Percentiles rank a stretch among this genome's conserved stretches.
These are phyloP conservation scores for Lepus europaeus DNA, from an alignment of 2,113 vertebrate genomes.

Conservation along the genomic window DNA sequence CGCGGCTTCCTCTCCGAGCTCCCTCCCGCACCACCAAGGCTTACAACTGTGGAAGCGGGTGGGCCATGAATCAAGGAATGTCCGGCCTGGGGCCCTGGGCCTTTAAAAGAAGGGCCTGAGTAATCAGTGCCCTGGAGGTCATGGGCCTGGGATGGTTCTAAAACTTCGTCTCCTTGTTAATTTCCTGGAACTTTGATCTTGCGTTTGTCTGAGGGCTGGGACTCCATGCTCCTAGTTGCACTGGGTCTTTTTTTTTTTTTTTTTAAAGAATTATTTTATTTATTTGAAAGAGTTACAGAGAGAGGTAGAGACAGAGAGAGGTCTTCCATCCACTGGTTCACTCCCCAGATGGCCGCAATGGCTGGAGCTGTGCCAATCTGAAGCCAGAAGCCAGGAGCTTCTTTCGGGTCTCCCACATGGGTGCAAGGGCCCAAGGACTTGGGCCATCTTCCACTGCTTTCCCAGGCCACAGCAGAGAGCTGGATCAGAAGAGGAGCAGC, in stretches of 20 bases:
- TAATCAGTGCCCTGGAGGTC: neutral
- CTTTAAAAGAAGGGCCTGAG: slow-evolving; percentile 40
- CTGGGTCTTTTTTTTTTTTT: neutral
- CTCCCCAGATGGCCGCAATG: no score
- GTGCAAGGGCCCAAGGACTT: no score
- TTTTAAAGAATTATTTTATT: no score
- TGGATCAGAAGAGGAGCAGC: no score
- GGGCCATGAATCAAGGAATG: slow-evolving; percentile 24
- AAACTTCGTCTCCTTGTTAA: slow-evolving; percentile 29
- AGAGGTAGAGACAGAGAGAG: no score
- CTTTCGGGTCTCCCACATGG: no score
- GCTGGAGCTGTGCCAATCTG: no score
- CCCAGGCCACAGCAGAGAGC: no score
- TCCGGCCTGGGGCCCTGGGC: neutral
- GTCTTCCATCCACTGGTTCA: no score
- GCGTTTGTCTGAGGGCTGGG: neutral
- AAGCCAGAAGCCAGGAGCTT: no score
- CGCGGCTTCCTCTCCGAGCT: slow-evolving; percentile 57
- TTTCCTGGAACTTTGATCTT: slow-evolving; percentile 56
- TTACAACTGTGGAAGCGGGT: slow-evolving; percentile 44
- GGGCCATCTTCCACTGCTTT: no score
- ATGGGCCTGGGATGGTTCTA: neutral
- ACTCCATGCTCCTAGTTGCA: neutral
- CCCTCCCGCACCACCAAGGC: slow-evolving; percentile 55
- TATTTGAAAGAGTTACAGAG: no score